phyloP scores from a whole-genome alignment of 2,797 vertebrate species.

The Alcedo atthis region DNA sequence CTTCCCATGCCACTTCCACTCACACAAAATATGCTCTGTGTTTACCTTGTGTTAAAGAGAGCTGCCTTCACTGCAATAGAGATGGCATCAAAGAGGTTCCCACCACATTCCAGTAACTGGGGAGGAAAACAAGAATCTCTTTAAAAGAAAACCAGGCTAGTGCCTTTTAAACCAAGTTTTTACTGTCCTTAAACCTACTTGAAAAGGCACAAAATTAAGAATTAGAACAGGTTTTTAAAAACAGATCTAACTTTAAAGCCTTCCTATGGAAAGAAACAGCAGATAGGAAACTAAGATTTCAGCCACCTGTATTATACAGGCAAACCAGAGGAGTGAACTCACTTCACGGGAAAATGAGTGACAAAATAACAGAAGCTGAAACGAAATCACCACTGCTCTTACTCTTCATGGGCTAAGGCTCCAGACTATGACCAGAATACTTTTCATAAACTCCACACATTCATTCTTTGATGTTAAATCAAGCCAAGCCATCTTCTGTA shows the following conservation, averaged over 20 bases:
- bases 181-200: not conserved
- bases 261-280: not conserved
- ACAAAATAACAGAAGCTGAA: not conserved
- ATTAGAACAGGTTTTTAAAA: not conserved
- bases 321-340: not conserved
- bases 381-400: not conserved
- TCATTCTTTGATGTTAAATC: not conserved
- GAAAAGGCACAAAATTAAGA: conserved; percentile 24
- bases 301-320: not conserved
- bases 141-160: not conserved
- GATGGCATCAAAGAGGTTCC: conserved; percentile 94
- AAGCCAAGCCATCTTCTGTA: not conserved
- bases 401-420: not conserved
- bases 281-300: conserved; percentile 14
- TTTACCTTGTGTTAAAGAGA: conserved; percentile 95
- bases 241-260: not conserved
- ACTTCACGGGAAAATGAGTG: not conserved
- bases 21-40: not conserved
- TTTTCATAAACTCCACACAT: not conserved
- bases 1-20: not conserved
- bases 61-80: conserved; percentile 95
- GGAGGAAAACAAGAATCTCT: conserved; percentile 20
- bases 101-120: conserved; percentile 94
- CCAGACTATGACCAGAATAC: not conserved
- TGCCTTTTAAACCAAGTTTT: not conserved